Evolutionary conservation across 2,797 vertebrate genomes (phyloP).

Genomic region (Gymnothorax javanicus): DNA sequence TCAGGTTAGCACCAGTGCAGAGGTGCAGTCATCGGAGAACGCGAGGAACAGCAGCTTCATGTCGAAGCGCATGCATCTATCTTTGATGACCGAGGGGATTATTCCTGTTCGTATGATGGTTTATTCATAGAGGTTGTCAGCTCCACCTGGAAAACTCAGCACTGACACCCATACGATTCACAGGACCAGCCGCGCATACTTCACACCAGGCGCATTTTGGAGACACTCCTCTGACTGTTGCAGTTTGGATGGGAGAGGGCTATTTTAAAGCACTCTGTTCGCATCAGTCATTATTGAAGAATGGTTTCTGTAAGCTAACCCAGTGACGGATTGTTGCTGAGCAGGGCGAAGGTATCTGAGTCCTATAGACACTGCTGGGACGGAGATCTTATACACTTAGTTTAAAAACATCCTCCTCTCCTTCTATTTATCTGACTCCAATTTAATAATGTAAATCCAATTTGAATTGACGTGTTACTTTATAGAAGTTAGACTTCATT

Average conservation of each 20-base stretch:
- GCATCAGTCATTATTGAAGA: background rate
- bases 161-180: background rate
- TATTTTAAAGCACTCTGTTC: background rate
- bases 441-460: no score
- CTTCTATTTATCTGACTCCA: no score
- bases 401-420: no score
- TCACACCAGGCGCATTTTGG: background rate
- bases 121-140: slow-evolving; percentile 18
- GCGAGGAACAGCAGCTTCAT: background rate
- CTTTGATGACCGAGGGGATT: background rate
- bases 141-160: background rate
- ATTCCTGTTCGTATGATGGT: slow-evolving; percentile 1
- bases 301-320: background rate
- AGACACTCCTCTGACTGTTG: background rate
- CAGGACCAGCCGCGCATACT: background rate
- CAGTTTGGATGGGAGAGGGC: background rate
- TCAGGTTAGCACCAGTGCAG: background rate
- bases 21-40: no score
- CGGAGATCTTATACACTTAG: no score
- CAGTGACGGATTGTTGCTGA: no score
- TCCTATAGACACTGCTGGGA: no score
- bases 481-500: no score
- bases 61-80: background rate
- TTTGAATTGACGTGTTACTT: no score
- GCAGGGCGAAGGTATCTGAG: no score